Percentiles rank a stretch among this genome's conserved stretches.
These are phyloP conservation scores for Elanus axillaris DNA, from an alignment of 2,113 vertebrate genomes.

Conservation along the genomic window DNA sequence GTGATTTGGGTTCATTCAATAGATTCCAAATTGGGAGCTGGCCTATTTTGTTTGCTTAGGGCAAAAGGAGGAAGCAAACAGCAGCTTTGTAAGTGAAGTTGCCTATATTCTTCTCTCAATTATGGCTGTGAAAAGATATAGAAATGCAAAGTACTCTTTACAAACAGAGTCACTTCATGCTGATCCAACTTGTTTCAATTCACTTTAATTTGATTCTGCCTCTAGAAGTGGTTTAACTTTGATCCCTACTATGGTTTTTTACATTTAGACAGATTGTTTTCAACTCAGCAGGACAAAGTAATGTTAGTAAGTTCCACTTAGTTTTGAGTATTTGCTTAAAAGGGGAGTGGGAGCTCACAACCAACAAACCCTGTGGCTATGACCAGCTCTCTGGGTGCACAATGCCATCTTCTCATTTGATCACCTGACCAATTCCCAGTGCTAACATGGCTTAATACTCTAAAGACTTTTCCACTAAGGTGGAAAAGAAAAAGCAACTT, in stretches of 20 bases:
- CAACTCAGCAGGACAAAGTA: not conserved
- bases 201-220: not conserved
- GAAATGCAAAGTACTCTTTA: conserved; percentile 32
- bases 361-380: not conserved
- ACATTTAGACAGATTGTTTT: not conserved
- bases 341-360: not conserved
- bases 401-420: not conserved
- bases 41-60: conserved; percentile 63
- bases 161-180: not conserved
- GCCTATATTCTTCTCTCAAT: conserved; percentile 40
- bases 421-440: not conserved
- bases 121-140: conserved; percentile 50
- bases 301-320: not conserved
- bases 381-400: not conserved
- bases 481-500: not conserved
- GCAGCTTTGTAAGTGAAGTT: conserved; percentile 42
- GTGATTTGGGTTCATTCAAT: conserved; percentile 21
- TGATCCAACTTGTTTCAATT: not conserved
- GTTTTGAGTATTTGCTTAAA: conserved; percentile 21
- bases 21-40: conserved; percentile 55
- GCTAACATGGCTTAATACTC: not conserved
- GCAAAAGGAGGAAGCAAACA: conserved; percentile 33
- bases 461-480: not conserved
- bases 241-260: not conserved
- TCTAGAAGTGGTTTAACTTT: not conserved